Conservation (phyloP, 2,888 invertebrate genomes). For the Lamellibrachia satsuma region DNA sequence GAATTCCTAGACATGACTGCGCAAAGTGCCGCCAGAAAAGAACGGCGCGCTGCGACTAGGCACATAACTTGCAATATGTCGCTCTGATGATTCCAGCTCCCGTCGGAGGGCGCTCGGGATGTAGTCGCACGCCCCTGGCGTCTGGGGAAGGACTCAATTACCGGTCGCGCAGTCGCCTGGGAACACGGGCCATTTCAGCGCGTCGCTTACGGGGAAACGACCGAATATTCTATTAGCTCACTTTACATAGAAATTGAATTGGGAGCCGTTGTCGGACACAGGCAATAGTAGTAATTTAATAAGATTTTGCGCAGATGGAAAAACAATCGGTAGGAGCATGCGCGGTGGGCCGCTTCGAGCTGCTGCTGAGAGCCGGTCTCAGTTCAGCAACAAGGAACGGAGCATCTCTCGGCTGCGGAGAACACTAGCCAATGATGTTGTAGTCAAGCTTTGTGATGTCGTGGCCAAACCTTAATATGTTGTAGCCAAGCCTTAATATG, state of each 20-base stretch:
- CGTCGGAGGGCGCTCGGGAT: neutral
- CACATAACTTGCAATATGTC: neutral
- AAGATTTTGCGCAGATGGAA: neutral
- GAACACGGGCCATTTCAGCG: neutral
- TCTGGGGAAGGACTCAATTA: neutral
- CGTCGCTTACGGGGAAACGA: neutral
- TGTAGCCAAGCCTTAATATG: no score
- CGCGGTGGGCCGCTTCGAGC: neutral
- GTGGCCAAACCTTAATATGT: no score
- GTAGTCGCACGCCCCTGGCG: neutral
- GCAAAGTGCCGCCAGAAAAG: neutral
- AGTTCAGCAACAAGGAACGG: neutral
- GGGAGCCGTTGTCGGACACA: neutral
- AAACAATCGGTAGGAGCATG: neutral
- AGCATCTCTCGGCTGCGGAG: neutral
- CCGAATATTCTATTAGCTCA: conserved; percentile 3
- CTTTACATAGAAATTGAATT: conserved; percentile 17
- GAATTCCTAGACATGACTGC: neutral
- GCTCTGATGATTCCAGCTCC: neutral
- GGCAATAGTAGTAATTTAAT: conserved; percentile 13
- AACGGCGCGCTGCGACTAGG: neutral
- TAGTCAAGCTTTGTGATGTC: no score
- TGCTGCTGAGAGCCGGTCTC: neutral
- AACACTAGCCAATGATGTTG: no score
- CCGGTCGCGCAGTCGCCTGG: neutral